Percentiles rank a stretch among this genome's conserved stretches.
phyloP scores from a whole-genome alignment of 2,113 vertebrate species.

The Nannobrachium achirus region DNA sequence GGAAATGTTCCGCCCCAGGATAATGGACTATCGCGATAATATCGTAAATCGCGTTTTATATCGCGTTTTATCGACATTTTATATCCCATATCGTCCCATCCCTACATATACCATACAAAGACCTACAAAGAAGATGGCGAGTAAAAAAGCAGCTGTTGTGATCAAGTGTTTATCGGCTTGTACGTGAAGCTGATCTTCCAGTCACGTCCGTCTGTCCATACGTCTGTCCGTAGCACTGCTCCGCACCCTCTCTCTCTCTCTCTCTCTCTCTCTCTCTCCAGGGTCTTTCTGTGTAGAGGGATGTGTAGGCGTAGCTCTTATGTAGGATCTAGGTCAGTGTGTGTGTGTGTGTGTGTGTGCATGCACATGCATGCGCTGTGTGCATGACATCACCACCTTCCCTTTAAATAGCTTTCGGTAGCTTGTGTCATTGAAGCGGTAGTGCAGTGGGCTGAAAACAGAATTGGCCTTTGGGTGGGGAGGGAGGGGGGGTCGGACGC shows the following conservation, averaged over 20 bases:
- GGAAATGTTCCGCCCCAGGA: too few relatives aligned
- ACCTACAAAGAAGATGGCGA: too few relatives aligned
- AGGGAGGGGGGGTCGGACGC: constrained; percentile 8
- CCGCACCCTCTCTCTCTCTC: not conserved
- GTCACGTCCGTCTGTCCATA: too few relatives aligned
- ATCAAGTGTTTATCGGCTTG: not conserved
- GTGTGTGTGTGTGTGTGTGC: constrained; percentile 38
- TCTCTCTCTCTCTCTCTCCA: constrained; percentile 34
- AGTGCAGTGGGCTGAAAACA: constrained; percentile 46
- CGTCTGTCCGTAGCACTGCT: not conserved
- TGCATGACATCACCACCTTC: constrained; percentile 59
- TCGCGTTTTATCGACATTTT: too few relatives aligned
- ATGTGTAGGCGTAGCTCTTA: constrained; percentile 44
- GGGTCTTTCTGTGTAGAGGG: constrained; percentile 55
- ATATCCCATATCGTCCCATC: too few relatives aligned
- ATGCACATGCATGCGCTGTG: constrained; percentile 6
- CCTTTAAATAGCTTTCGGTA: constrained; percentile 71
- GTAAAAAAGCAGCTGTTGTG: not conserved
- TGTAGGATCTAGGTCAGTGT: constrained; percentile 71
- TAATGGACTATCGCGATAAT: too few relatives aligned
- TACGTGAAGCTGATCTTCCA: not conserved
- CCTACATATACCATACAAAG: too few relatives aligned
- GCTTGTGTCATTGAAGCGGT: constrained; percentile 57
- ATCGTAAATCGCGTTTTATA: too few relatives aligned
- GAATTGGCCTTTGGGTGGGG: constrained; percentile 32